Base-by-base conservation (phyloP, 2,888 invertebrate genomes). In the Himalopsyche tibetana region DNA sequence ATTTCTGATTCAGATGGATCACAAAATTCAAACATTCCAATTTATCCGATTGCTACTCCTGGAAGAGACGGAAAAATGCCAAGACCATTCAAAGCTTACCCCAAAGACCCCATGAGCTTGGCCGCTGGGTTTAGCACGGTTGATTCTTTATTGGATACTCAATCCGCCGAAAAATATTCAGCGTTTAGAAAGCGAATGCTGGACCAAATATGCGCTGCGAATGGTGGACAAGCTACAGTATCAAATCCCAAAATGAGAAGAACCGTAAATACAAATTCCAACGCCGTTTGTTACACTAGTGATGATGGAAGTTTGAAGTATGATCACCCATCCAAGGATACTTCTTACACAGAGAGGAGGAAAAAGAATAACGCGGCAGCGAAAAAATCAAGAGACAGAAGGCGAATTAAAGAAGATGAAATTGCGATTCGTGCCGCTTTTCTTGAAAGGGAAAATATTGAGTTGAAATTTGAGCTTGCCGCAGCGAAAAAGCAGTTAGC, bases 301-400 rank as follows among this genome's bases (percentile, higher is more conserved):
- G 85, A 84, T 36, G 88, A 86, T 84, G 88, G 82, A 40, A 84
- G 36, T 84, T 63, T 82, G 83, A 86, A 69, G 55, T 91, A 91
- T 5, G 91, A 89, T 51, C 89, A 90, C 69, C 90, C 92, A 82
- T 90, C 91, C 85, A 94, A 96, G 89, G 98, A 98, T 90, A 96
- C 96, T 4, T 95, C 96, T 0, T 99, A 99, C 90, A 96, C 96
- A 93, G 98, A 97, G 89, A 95, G 98, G 85, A 93, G 99, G 12
- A 94, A 96, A 89, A 97, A 98, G 90, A 99, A 99, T 91, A 99
- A 99, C 91, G 97, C 96, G 88, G 99, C 99, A 0, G 99, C 99
- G 0, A 99, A 99, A 91, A 94, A 98, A 89, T 98, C 98, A 0
- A 94, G 99, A 4, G 99, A 99, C 90, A 95, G 98, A 0, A 93